Percentiles rank a stretch among this genome's conserved stretches.
phyloP scores from a whole-genome alignment of 2,113 vertebrate species.

The Pachypanchax playfairii region DNA sequence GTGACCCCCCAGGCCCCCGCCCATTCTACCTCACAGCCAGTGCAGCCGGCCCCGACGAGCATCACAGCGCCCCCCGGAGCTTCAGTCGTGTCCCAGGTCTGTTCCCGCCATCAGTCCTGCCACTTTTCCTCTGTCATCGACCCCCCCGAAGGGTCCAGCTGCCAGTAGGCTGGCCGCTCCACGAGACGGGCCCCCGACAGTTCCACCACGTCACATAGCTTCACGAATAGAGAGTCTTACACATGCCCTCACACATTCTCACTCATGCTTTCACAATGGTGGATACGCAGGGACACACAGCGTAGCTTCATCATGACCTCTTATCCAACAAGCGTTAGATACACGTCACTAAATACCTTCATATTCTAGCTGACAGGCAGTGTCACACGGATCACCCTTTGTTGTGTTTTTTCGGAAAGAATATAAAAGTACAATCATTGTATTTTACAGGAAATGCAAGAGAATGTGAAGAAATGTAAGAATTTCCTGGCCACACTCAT shows the following conservation, averaged over 20 bases:
- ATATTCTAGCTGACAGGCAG: no score
- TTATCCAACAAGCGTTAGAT: not conserved
- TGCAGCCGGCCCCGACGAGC: conserved; percentile 69
- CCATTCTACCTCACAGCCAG: conserved; percentile 68
- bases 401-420: no score
- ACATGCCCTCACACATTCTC: conserved; percentile 46
- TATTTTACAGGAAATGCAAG: conserved; percentile 86
- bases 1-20: conserved; percentile 65
- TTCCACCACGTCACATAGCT: conserved; percentile 57
- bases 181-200: conserved; percentile 35
- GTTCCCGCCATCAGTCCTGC: conserved; percentile 19
- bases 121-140: not conserved
- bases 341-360: no score
- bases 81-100: conserved; percentile 83
- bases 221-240: conserved; percentile 56
- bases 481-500: conserved; percentile 90
- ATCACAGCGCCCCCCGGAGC: conserved; percentile 78
- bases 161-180: conserved; percentile 68
- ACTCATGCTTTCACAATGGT: conserved; percentile 57
- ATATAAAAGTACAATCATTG: not conserved
- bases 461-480: conserved; percentile 92
- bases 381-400: no score
- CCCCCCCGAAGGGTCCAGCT: conserved; percentile 34
- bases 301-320: conserved; percentile 12
- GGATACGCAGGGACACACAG: conserved; percentile 49